Conservation (phyloP, 1,140 invertebrate genomes). For the Saxidomus purpurata region DNA sequence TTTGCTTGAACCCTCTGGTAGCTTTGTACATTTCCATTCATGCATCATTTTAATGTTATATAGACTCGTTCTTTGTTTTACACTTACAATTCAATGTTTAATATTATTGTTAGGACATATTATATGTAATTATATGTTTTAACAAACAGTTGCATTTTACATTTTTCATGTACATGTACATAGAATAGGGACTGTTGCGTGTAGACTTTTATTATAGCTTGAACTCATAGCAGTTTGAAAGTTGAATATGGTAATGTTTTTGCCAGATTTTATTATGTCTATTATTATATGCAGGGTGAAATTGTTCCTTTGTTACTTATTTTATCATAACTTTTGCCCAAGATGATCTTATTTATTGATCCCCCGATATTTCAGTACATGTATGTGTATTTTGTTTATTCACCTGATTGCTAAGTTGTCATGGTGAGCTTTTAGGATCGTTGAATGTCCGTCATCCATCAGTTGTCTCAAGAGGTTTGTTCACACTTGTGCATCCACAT, state of each 20-base stretch:
- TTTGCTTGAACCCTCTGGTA: no score
- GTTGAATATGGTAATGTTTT: not conserved
- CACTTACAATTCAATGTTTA: not conserved
- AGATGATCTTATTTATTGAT: constrained; percentile 23
- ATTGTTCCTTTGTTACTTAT: not conserved
- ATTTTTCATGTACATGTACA: constrained; percentile 16
- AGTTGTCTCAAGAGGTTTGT: no score
- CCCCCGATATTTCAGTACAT: not conserved
- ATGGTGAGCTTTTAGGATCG: no score
- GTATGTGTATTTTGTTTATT: not conserved
- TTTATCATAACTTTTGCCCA: not conserved
- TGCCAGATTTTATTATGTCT: constrained; percentile 13
- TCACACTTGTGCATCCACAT: no score
- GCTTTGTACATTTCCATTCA: no score
- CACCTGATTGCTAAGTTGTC: no score
- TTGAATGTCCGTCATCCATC: no score
- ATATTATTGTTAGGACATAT: constrained; percentile 7
- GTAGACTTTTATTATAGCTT: constrained; percentile 18
- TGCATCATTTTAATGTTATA: no score
- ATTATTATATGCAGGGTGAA: constrained; percentile 34
- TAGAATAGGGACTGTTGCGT: constrained; percentile 44
- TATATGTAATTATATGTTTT: not conserved
- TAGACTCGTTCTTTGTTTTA: no score
- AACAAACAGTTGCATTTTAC: constrained; percentile 6
- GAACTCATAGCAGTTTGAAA: constrained; percentile 1